Base-by-base conservation (phyloP, 2,797 vertebrate species). In the Limnodromus scolopaceus region DNA sequence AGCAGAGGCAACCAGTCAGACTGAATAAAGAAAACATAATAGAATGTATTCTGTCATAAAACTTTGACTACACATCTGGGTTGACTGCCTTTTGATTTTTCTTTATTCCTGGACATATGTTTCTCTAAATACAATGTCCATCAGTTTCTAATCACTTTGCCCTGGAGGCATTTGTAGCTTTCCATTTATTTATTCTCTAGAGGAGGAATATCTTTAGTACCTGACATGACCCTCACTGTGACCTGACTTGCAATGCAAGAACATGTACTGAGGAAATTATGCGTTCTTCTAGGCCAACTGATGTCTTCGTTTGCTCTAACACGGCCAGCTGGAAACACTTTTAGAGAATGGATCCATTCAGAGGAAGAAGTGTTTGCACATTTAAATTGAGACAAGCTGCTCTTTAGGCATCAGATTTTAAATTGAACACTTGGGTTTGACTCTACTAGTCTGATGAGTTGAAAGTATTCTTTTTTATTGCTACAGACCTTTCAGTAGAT, bases 351-450 rank as follows among this genome's bases (percentile, higher is more conserved):
- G 57, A 92, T 63, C 68, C 71, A 94, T 95, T 94, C 78, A 96
- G 64, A 88, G 49, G 39, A 96, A 93, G 84, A 92, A 95, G 60
- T 76, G 82, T 92, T 96, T 94, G 77, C 80, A 93, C 77, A 92
- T 89, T 76, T 90, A 95, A 91, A 97, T 92, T 92, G 77, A 95
- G 93, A 93, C 83, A 95, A 97, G 89, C 85, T 97, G 93, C 48
- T 95, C 74, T 95, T 88, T n/a, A 88, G 71, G 89, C 76, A 96
- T 75, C 58, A 76, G 30, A 90, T 87, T 95, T 96, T 76, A 87
- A 93, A 96, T 6, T 80, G 87, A 85, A 94, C 91, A 64, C 60
- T 96, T 69, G 74, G 58, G 48, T 84, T 91, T 84, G 79, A 95
- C 54, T 92, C 70, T 89, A 76, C 74, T 65, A n/a, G 63, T 45